A percentile compares a stretch with the other conserved stretches of the same genome.
Evolutionary conservation across 2,797 vertebrate genomes (phyloP).

Genomic region (Psittacula derbiana): DNA sequence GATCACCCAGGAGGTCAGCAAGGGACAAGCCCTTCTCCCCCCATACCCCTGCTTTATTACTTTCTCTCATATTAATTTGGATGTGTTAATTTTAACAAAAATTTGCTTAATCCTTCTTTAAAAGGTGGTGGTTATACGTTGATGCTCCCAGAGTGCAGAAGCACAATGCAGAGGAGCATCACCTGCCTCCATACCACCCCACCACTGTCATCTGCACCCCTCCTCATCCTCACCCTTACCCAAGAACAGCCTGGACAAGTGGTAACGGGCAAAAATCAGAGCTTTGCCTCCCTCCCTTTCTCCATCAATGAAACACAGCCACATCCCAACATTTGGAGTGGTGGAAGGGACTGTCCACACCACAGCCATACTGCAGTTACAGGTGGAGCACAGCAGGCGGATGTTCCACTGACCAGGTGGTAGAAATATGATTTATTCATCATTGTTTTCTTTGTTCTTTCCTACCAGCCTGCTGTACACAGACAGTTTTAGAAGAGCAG

Average conservation of each 20-base stretch:
- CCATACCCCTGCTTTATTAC: not conserved
- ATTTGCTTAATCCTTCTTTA: not conserved
- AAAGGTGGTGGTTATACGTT: not conserved
- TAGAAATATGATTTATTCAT: slow-evolving; percentile 48
- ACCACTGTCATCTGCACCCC: fast-evolving
- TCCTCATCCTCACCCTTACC: not conserved
- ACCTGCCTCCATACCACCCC: fast-evolving
- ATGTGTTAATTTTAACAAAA: not conserved
- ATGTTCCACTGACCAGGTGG: not conserved
- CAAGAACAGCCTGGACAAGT: not conserved
- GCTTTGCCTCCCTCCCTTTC: not conserved
- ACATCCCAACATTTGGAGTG: fast-evolving
- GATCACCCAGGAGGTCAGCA: not conserved
- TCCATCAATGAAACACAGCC: not conserved
- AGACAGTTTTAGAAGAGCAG: not conserved
- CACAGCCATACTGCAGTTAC: not conserved
- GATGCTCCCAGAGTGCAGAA: not conserved
- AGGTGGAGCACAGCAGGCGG: not conserved
- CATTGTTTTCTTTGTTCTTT: slow-evolving; percentile 3
- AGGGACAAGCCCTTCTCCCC: not conserved
- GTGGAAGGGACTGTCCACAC: fast-evolving
- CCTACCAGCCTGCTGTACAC: not conserved
- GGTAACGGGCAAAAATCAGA: not conserved
- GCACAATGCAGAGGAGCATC: not conserved
- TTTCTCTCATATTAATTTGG: not conserved